Base-by-base conservation (phyloP, 2,113 vertebrate genomes). In the Xiphophorus hellerii region DNA sequence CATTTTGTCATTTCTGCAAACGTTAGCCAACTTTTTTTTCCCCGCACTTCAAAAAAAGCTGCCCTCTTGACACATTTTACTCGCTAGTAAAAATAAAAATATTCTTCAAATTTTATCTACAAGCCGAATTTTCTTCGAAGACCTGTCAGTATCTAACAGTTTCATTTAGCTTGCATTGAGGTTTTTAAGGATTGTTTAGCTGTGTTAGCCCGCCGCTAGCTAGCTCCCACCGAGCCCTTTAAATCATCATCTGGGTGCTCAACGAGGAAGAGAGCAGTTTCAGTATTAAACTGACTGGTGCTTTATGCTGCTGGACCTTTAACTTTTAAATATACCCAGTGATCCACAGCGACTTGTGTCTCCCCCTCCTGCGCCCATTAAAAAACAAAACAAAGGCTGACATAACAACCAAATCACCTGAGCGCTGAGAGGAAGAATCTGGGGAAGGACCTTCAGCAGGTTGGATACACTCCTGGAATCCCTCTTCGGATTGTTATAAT, bases 401-500 rank as follows among this genome's bases (percentile, higher is more conserved):
- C 60, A 44, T 44, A 64, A 27, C 35, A 73, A 61, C 69, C 51
- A 48, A 58, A 77, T 67, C 58, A 80, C 66, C 73, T 39, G 71
- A 76, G 84, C 58, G 84, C 30, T 76, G 3, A 29, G 58, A 30
- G 68, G 66, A 9, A 73, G 76, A 76, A 31, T 13, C 75, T 62
- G 76, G n/a, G 61, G 30, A 33, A 12, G 80, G 74, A 88, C 60
- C 82, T 48, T 35, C 76, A 67, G 75, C 70, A 70, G 69, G 63
- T 76, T 83, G 79, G 77, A 82, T 58, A 62, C 83, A 79, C 73
- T 77, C 74, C 82, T 81, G 74, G 80, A 74, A 89, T 87, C 90
- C 87, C 74, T 91, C 70, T 68, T 87, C 80, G 90, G 87, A 92
- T 91, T 90, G 77, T 92, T 78, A 86, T 74, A 81, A 71, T 90